A percentile compares a stretch with the other conserved stretches of the same genome.
These are phyloP conservation scores for Cephus rjabovi DNA, from an alignment of 2,888 invertebrate species.

Conservation along the genomic window DNA sequence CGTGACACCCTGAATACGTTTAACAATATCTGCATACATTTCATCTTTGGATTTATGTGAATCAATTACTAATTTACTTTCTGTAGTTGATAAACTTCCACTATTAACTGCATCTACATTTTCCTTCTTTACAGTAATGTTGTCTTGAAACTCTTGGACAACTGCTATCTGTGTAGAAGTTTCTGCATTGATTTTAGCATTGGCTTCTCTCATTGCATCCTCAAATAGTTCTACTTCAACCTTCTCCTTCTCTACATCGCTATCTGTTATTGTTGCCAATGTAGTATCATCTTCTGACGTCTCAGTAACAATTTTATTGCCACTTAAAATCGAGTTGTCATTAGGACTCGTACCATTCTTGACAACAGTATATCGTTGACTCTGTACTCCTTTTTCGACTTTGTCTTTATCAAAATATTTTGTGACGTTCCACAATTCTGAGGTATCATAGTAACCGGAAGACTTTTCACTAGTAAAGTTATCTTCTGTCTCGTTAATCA, in stretches of 20 bases:
- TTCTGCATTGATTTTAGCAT: constrained; percentile 2
- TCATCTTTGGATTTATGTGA: constrained; percentile 28
- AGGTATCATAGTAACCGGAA: constrained; percentile 17
- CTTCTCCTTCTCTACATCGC: neutral
- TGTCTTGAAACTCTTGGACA: neutral
- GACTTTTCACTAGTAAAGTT: neutral
- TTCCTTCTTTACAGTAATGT: neutral
- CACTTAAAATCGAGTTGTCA: neutral
- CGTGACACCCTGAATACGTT: constrained; percentile 40
- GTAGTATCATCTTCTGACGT: constrained; percentile 1
- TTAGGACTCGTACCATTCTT: neutral
- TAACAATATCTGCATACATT: constrained; percentile 47
- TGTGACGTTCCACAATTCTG: constrained; percentile 25
- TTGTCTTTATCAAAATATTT: constrained; percentile 18
- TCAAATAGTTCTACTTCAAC: constrained; percentile 30
- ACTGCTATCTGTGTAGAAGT: neutral
- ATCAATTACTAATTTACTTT: too few relatives aligned
- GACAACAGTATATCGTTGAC: neutral
- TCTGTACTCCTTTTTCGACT: neutral
- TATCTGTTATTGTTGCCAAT: too few relatives aligned
- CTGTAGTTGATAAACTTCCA: too few relatives aligned
- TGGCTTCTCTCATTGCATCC: constrained; percentile 11
- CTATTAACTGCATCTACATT: neutral
- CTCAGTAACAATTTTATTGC: neutral
- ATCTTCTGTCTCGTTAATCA: constrained; percentile 22